A percentile compares a stretch with the other conserved stretches of the same genome.
Evolutionary conservation across 2,888 invertebrate species (phyloP).

Genomic region (Heliconius erato): DNA sequence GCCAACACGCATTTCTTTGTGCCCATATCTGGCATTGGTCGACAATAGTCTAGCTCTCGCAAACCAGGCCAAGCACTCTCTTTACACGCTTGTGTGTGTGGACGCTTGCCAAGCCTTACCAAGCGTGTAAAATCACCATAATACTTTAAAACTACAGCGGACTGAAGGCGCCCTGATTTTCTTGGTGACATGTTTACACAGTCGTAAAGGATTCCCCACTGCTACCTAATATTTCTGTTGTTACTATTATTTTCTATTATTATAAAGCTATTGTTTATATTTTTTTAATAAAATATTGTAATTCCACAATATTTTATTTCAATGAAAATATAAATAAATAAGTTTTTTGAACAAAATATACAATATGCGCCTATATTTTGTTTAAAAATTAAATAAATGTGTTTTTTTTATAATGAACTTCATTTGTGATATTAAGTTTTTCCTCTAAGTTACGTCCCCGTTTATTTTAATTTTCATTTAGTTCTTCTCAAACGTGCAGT

Average conservation of each 20-base stretch:
- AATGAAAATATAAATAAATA: slow-evolving; percentile 9
- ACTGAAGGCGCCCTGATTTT: not conserved
- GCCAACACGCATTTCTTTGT: not conserved
- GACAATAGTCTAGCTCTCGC: not conserved
- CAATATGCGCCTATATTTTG: not conserved
- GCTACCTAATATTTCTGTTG: not conserved
- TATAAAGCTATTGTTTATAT: not conserved
- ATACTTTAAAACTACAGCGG: not conserved
- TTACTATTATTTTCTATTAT: not conserved
- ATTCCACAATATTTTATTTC: slow-evolving; percentile 1
- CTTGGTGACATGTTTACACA: slow-evolving; percentile 21
- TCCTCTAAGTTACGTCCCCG: not conserved
- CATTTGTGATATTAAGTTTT: not conserved
- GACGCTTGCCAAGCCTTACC: not conserved
- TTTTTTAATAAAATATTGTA: slow-evolving; percentile 16
- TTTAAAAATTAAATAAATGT: not conserved
- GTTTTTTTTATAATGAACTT: not conserved
- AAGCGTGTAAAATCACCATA: slow-evolving; percentile 13
- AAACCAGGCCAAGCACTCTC: too few species aligned
- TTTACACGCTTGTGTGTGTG: not conserved
- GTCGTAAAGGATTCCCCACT: not conserved
- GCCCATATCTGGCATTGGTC: not conserved
- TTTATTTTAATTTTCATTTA: slow-evolving; percentile 4
- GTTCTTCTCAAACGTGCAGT: not conserved
- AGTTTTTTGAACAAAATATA: slow-evolving; percentile 6